Evolutionary conservation across 2,888 invertebrate genomes (phyloP), one percentile per base, ranked within the genome.

Genomic region (Scrobipalpa costella): DNA sequence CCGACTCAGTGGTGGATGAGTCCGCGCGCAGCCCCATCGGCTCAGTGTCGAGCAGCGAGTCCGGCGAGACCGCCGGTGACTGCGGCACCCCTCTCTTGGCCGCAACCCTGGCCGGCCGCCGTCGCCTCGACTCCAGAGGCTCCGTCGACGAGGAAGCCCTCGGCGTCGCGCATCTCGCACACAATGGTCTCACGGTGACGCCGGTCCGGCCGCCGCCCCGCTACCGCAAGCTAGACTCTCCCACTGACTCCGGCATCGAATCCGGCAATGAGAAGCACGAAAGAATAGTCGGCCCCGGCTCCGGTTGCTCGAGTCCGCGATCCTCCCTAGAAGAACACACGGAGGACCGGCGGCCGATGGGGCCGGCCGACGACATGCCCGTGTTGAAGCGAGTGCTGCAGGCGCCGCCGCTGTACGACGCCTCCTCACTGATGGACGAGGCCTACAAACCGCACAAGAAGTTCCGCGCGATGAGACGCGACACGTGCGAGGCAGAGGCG

Each of bases 391-490:
- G 98, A 62, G 98, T 98, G 2, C 93, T 98, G 19, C 97, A 98
- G 82, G 98, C 98, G 0, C 98, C 98, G 0, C 98, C 98, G 0
- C 90, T 98, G 7, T 97, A 97, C 85, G 97, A 97, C 80, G 97
- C 97, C 63, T 96, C 96, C 80, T 95, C 96, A 1, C 88, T 98
- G 64, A 98, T 98, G 97, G 97, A 98, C 83, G 98, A 97, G 87
- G 97, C 97, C 15, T 98, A 98, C 92, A 97, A 98, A 83, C 98
- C 98, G 67, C 98, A 98, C 92, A 98, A 98, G 88, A 98, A 98
- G 86, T 98, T 98, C 93, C 94, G 98, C 55, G 97, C 97, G 1
- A 91, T 97, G 80, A 92, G 96, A 33, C 96, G 96, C 73, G 96
- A 97, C 79, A 94, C 94, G 1, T 95, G 95, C 52, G 96, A 96